Base-by-base conservation (phyloP, 1,140 invertebrate species). In the Drosophila nigromelanica region DNA sequence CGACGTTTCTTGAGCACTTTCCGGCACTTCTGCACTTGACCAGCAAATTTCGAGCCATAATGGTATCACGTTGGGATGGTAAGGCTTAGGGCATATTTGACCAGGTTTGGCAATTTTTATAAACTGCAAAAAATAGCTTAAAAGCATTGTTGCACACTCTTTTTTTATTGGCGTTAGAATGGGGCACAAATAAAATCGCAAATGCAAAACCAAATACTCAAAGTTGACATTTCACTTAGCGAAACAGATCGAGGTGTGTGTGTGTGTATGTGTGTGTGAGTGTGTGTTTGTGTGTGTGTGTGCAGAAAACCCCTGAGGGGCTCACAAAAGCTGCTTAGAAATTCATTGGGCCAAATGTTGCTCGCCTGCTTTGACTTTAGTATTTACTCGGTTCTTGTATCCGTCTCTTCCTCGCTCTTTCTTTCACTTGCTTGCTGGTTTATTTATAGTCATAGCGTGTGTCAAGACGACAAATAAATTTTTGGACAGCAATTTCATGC, bases 171-270 rank as follows among this genome's bases (percentile, higher is more conserved):
- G 33, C 66, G 52, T 70, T 69, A 50, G 21, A 45, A 54, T 6
- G 10, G 40, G 18, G 51, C 18, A 55, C 55, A 45, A 43, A 42
- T 10, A 45, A 24, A 60, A 55, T 39, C 48, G 70, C 56, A 69
- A 73, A 73, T 68, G 40, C 42, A 39, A 52, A 62, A 74, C 50
- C 59, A 70, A 68, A 61, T 69, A 62, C 64, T 47, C 50, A 58
- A 64, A 55, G 59, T 74, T 74, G 72, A 74, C 72, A 74, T 74
- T 74, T 74, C 72, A 74, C 72, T 74, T 74, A 74, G 59, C 42
- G 35, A 56, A 52, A 58, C 39, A 11, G 47, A 43, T 37, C 14
- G 21, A 33, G 52, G 14, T 5, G 15, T 4, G 3, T 21, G 30
- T 35, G 11, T 37, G 15, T 21, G 40, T 2, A 21, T 39, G 39